phyloP scores from a whole-genome alignment of 2,113 vertebrate genomes.

The Dasyornis broadbenti region DNA sequence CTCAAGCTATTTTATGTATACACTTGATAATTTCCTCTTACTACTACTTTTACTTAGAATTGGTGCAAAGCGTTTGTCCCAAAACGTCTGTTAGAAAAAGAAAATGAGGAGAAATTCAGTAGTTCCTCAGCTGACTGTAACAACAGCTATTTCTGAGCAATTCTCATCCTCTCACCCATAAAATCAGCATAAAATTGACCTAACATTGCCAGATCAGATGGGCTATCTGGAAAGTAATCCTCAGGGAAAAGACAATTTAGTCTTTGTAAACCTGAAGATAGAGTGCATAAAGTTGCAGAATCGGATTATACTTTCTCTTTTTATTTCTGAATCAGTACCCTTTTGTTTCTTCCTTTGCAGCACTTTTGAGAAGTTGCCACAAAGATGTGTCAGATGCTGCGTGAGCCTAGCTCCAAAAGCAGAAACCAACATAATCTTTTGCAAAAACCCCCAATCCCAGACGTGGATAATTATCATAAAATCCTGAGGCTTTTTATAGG shows the following conservation, averaged over 20 bases:
- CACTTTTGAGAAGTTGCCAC: slow-evolving; percentile 8
- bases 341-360: slow-evolving; percentile 29
- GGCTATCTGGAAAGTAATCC: slow-evolving; percentile 45
- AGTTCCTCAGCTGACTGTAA: neutral
- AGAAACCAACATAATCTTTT: neutral
- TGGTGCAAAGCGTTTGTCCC: neutral
- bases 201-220: slow-evolving; percentile 69
- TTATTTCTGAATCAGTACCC: neutral
- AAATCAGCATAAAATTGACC: slow-evolving; percentile 84
- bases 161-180: slow-evolving; percentile 79
- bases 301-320: slow-evolving; percentile 67
- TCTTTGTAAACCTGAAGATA: slow-evolving; percentile 67
- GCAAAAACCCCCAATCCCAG: neutral
- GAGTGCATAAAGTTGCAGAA: slow-evolving; percentile 73
- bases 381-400: slow-evolving; percentile 7
- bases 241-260: slow-evolving; percentile 53
- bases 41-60: neutral
- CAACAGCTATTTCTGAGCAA: neutral
- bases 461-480: neutral
- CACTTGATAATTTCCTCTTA: neutral
- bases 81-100: neutral
- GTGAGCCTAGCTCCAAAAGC: neutral
- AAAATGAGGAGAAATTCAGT: neutral
- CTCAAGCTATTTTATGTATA: neutral
- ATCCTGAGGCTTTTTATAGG: neutral